phyloP scores from a whole-genome alignment of 2,888 invertebrate species.

The Athalia cordata region DNA sequence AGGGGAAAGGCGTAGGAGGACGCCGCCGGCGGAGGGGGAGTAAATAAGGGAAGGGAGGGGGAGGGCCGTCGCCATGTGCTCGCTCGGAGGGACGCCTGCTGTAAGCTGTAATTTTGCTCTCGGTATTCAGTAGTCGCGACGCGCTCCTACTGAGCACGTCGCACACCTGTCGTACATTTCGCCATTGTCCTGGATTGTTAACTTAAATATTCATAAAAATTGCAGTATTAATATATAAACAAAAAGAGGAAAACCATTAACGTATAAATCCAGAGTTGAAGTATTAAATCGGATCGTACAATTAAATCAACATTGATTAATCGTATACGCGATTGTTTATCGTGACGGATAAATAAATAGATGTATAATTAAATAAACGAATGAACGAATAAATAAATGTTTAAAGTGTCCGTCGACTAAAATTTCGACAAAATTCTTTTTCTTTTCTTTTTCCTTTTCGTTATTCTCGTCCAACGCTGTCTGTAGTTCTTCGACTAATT shows the following conservation, averaged over 20 bases:
- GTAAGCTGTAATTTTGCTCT: conserved; percentile 40
- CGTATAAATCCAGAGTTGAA: background rate
- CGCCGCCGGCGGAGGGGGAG: no score
- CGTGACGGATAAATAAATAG: no score
- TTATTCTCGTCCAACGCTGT: no score
- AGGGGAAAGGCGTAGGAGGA: conserved; percentile 45
- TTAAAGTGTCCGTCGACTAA: no score
- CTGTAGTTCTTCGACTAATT: no score
- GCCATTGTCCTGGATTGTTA: background rate
- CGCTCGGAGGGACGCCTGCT: conserved; percentile 63
- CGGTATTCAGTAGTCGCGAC: conserved; percentile 69
- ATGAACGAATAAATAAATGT: background rate
- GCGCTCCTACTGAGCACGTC: conserved; percentile 66
- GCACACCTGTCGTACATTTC: conserved; percentile 43
- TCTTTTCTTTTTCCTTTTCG: no score
- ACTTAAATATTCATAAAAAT: no score
- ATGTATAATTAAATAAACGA: background rate
- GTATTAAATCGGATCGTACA: no score
- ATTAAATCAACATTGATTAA: no score
- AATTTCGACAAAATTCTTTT: no score
- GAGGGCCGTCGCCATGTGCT: conserved; percentile 67
- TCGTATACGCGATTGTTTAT: no score
- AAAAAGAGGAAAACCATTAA: background rate
- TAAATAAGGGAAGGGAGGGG: conserved; percentile 41
- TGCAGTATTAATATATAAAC: no score